These are phyloP conservation scores for Argyrosomus regius DNA, from an alignment of 2,797 vertebrate species.

Conservation along the genomic window DNA sequence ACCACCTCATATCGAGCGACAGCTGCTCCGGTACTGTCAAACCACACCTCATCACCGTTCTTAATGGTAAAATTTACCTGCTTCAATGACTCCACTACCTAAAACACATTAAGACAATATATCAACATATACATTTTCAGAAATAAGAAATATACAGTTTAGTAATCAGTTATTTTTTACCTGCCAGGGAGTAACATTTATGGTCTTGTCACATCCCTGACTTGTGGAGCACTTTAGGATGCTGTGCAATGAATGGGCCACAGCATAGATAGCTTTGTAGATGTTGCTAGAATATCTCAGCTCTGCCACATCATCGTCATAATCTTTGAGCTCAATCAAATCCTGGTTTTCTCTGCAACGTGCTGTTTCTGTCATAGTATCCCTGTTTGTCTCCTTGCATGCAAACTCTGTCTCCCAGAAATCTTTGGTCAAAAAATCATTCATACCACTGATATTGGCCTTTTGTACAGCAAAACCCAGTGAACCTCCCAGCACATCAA, in stretches of 20 bases:
- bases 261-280: conserved; percentile 83
- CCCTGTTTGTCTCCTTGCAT: conserved; percentile 45
- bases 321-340: conserved; percentile 65
- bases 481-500: conserved; percentile 78
- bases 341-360: conserved; percentile 69
- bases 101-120: not conserved
- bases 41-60: conserved; percentile 79
- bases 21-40: conserved; percentile 81
- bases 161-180: conserved; percentile 58
- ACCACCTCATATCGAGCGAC: conserved; percentile 82
- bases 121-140: not conserved
- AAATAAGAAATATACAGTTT: not conserved
- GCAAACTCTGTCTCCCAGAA: conserved; percentile 80
- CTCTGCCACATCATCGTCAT: conserved; percentile 77
- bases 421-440: conserved; percentile 71
- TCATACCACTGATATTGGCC: conserved; percentile 73
- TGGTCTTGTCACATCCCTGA: conserved; percentile 68
- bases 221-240: conserved; percentile 71
- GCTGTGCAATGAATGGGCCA: conserved; percentile 80
- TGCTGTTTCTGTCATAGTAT: not conserved
- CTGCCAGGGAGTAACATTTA: conserved; percentile 73
- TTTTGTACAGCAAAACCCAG: conserved; percentile 83
- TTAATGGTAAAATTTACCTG: conserved; percentile 80
- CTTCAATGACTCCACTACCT: conserved; percentile 81
- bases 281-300: conserved; percentile 81